Evolutionary conservation across 2,113 vertebrate species (phyloP), one percentile per base, ranked within the genome.

Genomic region (Pristiophorus japonicus): DNA sequence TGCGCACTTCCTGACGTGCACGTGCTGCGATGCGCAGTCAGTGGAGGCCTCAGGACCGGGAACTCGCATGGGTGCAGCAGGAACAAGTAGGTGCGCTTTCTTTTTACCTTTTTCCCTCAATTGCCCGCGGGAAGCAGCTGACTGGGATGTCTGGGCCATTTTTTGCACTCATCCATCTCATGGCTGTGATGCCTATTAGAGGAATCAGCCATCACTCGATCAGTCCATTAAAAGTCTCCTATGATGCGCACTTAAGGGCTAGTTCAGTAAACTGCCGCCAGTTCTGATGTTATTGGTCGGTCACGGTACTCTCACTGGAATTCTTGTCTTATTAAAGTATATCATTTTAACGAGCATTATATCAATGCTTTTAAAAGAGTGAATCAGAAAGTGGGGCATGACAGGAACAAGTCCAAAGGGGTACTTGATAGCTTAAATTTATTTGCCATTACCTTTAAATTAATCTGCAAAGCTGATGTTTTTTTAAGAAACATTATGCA

Each of bases 361-460:
- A n/a, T 91, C 87, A 91, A 62, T 16, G 51, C 87, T 91, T 62
- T 91, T n/a, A 62, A 91, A n/a, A n/a, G 87, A 34, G 51, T 90
- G 11, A 88, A 12, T 62, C 51, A 16, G 30, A 91, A n/a, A 91
- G 87, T 62, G 51, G 34, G n/a, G 87, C 87, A 62, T 90, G 87
- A 34, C 12, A 12, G 59, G 51, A 59, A 90, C n/a, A 34, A 91
- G 62, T 34, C 30, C 51, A 90, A 51, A 11, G 30, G 85, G 27
- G 47, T 90, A 90, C 27, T 51, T 90, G 51, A 90, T 16, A 34
- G 85, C 51, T 91, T 62, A 59, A 91, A 62, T 91, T n/a, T 91
- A 62, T 62, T 90, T 91, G 87, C 87, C 62, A n/a, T n/a, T 62
- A 62, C 27, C 55, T 18, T 27, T 16, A 62, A 30, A 8, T 91